A percentile compares a stretch with the other conserved stretches of the same genome.
phyloP scores from a whole-genome alignment of 2,888 invertebrate species.

The Meiosimyza platycephala region DNA sequence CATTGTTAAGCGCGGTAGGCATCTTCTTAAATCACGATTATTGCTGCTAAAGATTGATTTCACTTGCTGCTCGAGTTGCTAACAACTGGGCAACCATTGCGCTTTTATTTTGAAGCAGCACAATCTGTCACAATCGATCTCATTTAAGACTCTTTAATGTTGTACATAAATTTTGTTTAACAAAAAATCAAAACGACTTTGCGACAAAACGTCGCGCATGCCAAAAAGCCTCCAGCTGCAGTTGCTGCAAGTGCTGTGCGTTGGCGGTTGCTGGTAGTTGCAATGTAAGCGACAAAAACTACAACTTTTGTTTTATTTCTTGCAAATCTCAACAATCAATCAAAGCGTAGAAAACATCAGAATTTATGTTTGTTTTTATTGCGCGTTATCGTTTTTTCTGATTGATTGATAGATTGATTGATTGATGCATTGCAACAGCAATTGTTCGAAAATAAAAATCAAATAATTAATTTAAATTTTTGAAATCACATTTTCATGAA shows the following conservation, averaged over 20 bases:
- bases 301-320: no score
- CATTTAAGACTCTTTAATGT: conserved; percentile 28
- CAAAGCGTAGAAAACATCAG: conserved; percentile 16
- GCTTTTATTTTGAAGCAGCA: conserved; percentile 3
- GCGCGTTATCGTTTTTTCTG: not conserved
- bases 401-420: conserved; percentile 13
- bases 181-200: not conserved
- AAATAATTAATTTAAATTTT: conserved; percentile 14
- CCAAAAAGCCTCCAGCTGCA: not conserved
- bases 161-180: conserved; percentile 13
- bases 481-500: no score
- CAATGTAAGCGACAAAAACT: not conserved
- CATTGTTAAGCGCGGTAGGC: conserved; percentile 9
- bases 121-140: conserved; percentile 27
- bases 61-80: conserved; percentile 16
- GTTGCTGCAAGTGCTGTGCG: conserved; percentile 2
- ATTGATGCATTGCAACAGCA: not conserved
- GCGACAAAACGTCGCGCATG: not conserved
- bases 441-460: conserved; percentile 6
- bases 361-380: conserved; percentile 3
- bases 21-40: conserved; percentile 23
- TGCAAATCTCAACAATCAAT: not conserved
- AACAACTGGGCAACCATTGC: not conserved
- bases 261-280: not conserved
- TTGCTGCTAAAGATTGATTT: conserved; percentile 24